phyloP scores from a whole-genome alignment of 1,140 invertebrate species.

The Listronotus bonariensis region DNA sequence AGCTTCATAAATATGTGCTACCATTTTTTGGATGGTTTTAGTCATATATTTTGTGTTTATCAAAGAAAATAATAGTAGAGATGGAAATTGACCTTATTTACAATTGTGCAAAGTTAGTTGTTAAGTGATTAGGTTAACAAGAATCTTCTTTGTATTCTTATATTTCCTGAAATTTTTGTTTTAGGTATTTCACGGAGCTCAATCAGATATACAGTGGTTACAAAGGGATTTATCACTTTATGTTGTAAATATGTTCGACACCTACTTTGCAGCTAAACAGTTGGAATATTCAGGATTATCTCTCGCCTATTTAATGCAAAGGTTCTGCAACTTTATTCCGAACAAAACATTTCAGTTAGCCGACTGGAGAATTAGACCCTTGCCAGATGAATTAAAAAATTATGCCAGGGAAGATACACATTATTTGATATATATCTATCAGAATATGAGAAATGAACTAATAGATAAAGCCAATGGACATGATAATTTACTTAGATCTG shows the following conservation, averaged over 20 bases:
- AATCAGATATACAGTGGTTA: slow-evolving; percentile 90
- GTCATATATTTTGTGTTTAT: no score
- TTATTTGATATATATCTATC: slow-evolving; percentile 92
- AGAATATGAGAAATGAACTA: slow-evolving; percentile 79
- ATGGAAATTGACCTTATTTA: no score
- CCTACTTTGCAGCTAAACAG: slow-evolving; percentile 81
- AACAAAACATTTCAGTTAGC: slow-evolving; percentile 93
- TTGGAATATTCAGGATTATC: slow-evolving; percentile 76
- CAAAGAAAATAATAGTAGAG: no score
- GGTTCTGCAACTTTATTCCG: slow-evolving; percentile 77
- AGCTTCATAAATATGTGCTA: no score
- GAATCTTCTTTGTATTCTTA: no score
- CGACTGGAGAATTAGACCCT: slow-evolving; percentile 94
- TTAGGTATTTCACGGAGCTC: slow-evolving; percentile 89
- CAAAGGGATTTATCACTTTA: slow-evolving; percentile 95
- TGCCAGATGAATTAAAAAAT: slow-evolving; percentile 79
- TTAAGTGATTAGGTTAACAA: no score
- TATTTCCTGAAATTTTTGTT: slow-evolving; percentile 6
- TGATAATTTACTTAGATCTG: slow-evolving; percentile 71
- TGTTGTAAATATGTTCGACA: slow-evolving; percentile 97
- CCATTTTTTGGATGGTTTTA: no score
- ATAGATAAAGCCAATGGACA: slow-evolving; percentile 70
- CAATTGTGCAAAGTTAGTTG: no score
- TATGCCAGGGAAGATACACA: slow-evolving; percentile 97
- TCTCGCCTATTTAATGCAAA: slow-evolving; percentile 77